Base-by-base conservation (phyloP, 1,140 invertebrate species). In the Drosophila rufa region DNA sequence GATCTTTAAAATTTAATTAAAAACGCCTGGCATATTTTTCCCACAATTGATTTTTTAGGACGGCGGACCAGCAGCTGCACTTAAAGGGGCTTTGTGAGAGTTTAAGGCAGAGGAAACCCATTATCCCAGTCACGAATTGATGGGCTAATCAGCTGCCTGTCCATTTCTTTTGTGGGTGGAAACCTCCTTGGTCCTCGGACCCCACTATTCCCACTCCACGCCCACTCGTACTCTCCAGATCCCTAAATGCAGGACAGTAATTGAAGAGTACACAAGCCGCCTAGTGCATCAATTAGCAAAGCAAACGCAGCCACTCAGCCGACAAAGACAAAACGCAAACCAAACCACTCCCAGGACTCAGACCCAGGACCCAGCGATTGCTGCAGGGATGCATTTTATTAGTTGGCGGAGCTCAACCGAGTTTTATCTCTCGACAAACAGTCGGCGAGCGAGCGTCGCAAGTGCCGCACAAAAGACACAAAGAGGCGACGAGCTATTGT, bases 271-370 rank as follows among this genome's bases (percentile, higher is more conserved):
- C 80, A 89, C 77, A 89, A 80, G 73, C 73, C 53, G 84, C 80
- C 73, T 69, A 78, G 84, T 84, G 84, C 84, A 89, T 87, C 84
- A 87, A 87, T 87, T 87, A 87, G 84, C 82, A 78, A 84, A 90
- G 84, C 75, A 89, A 89, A 90, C 85, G 82, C 78, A 85, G 59
- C 67, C 85, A 85, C 66, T 89, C 77, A 85, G 66, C 61, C 79
- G 81, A 70, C 74, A 89, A 89, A 89, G 73, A 83, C 64, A 74
- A 77, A 80, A 77, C 17, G 84, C 76, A 82, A 79, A 76, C 82
- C 76, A 82, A 79, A 76, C 82, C 56, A 57, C 56, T 67, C 57
- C 46, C 15, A 66, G 55, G 78, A 66, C 78, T 45, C 40, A 46
- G 78, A 66, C 78, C 53, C 40, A 46, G 48, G 50, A 53, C 27